These are phyloP conservation scores for Hedya salicella DNA, from an alignment of 2,888 invertebrate genomes.

Conservation along the genomic window DNA sequence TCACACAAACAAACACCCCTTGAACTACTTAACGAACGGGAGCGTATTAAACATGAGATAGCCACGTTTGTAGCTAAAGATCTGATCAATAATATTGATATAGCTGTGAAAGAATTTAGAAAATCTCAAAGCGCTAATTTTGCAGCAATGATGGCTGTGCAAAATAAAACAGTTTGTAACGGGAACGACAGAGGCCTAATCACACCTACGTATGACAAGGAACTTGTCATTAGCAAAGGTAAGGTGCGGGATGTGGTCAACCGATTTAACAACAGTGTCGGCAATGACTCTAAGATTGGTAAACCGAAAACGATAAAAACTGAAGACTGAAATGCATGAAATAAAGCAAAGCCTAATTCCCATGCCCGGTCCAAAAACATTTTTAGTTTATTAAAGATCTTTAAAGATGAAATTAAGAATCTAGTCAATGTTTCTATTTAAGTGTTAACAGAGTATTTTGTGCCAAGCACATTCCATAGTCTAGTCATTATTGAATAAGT, in stretches of 20 bases:
- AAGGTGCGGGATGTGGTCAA: constrained; percentile 81
- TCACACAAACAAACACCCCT: constrained; percentile 54
- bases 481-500: constrained; percentile 54
- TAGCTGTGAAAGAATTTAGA: constrained; percentile 73
- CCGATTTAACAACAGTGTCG: constrained; percentile 70
- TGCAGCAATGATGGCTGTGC: constrained; percentile 48
- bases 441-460: constrained; percentile 51
- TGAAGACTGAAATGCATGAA: constrained; percentile 55
- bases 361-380: constrained; percentile 58
- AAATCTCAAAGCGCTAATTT: constrained; percentile 75
- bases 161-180: constrained; percentile 57
- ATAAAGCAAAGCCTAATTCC: constrained; percentile 39
- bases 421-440: constrained; percentile 47
- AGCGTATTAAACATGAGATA: constrained; percentile 79
- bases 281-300: constrained; percentile 51
- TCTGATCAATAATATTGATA: constrained; percentile 77
- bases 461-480: constrained; percentile 64
- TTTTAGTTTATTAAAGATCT: constrained; percentile 50
- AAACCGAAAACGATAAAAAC: constrained; percentile 61
- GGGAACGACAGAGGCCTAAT: constrained; percentile 69
- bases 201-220: constrained; percentile 77
- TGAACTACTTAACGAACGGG: constrained; percentile 72
- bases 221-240: constrained; percentile 77
- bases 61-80: constrained; percentile 80
- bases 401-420: constrained; percentile 42